Conservation (phyloP, 2,888 invertebrate genomes). For the Plagodis dolabraria region DNA sequence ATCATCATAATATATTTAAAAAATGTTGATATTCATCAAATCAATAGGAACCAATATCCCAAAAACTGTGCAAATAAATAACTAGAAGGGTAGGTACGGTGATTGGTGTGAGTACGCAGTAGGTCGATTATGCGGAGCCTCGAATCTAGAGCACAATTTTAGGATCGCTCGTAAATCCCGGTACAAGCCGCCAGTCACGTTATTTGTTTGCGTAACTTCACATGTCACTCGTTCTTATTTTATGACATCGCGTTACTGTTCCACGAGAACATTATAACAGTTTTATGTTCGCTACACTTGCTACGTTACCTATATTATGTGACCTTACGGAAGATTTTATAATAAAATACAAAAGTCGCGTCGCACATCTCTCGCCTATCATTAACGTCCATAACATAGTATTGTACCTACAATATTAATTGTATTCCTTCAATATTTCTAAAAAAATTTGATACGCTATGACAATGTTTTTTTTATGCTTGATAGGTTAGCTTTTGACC, state of each 20-base stretch:
- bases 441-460: no score
- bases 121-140: constrained; percentile 8
- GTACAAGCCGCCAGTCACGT: constrained; percentile 38
- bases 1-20: no score
- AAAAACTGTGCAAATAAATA: no score
- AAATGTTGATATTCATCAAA: no score
- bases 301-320: constrained; percentile 37
- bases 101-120: neutral
- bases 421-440: no score
- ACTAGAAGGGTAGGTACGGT: no score
- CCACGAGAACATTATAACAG: constrained; percentile 27
- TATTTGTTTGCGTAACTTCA: constrained; percentile 50
- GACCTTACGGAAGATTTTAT: constrained; percentile 32
- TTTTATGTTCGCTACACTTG: constrained; percentile 52
- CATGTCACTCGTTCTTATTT: constrained; percentile 40
- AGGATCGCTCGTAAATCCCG: constrained; percentile 47
- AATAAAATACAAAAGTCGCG: constrained; percentile 8
- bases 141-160: constrained; percentile 43
- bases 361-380: constrained; percentile 2
- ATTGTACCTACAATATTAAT: constrained; percentile 7
- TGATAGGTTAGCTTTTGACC: no score
- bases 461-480: no score
- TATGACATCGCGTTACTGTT: constrained; percentile 43
- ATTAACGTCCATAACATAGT: constrained; percentile 8
- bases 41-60: no score